These are phyloP conservation scores for Pogonophryne albipinna DNA, from an alignment of 2,797 vertebrate genomes.

Conservation along the genomic window DNA sequence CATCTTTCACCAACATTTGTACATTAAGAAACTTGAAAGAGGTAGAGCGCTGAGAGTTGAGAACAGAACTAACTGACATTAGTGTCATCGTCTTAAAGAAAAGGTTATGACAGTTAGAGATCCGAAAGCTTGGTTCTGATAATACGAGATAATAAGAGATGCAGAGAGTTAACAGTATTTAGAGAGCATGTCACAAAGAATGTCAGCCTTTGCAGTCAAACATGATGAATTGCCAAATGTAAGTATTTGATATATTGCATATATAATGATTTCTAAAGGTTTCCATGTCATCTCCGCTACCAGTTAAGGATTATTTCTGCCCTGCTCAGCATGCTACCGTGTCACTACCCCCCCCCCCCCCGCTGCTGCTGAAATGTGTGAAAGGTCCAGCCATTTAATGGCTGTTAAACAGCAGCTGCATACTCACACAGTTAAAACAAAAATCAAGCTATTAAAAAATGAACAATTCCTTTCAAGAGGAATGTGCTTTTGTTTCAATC, in stretches of 20 bases:
- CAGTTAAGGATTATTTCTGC: conserved; percentile 16
- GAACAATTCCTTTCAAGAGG: background rate
- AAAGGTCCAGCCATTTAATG: conserved; percentile 35
- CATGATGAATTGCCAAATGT: conserved; percentile 30
- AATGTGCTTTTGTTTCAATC: background rate
- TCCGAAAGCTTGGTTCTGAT: conserved; percentile 8
- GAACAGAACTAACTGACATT: conserved; percentile 35
- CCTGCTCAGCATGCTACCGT: conserved; percentile 29
- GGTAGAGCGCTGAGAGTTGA: conserved; percentile 14
- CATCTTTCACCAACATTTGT: conserved; percentile 34
- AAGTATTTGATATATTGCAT: conserved; percentile 30
- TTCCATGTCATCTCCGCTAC: conserved; percentile 22
- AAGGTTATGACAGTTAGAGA: conserved; percentile 20
- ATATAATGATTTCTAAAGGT: conserved; percentile 29
- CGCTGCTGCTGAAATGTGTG: conserved; percentile 32
- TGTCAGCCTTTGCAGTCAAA: conserved; percentile 11
- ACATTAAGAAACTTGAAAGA: conserved; percentile 41
- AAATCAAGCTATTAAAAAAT: background rate
- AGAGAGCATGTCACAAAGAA: background rate
- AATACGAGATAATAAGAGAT: conserved; percentile 2
- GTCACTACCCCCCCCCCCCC: conserved; percentile 9
- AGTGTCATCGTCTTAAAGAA: conserved; percentile 43
- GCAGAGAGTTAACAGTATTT: conserved; percentile 12
- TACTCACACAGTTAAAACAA: background rate
- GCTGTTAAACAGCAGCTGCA: conserved; percentile 14